Percentiles rank a stretch among this genome's conserved stretches.
Conservation (phyloP, 1,140 invertebrate species). For the Centruroides sculpturatus region DNA sequence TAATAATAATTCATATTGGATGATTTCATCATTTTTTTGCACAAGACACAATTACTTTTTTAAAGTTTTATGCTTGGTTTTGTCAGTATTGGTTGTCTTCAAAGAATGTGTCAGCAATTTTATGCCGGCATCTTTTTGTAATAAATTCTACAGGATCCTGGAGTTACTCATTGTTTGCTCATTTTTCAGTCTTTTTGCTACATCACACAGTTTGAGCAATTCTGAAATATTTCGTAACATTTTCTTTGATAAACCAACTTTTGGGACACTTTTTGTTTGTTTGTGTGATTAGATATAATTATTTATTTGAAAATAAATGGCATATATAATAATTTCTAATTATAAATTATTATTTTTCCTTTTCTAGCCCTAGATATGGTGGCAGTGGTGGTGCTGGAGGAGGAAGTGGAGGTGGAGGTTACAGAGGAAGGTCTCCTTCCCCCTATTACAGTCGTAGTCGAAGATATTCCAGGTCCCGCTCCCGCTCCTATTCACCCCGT, state of each 20-base stretch:
- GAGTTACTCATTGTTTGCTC: too few species aligned
- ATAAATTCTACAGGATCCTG: too few species aligned
- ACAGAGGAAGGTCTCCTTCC: constrained; percentile 41
- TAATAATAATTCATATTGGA: too few species aligned
- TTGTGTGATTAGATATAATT: constrained; percentile 27
- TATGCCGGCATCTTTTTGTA: too few species aligned
- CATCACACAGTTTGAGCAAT: too few species aligned
- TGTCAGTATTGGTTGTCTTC: too few species aligned
- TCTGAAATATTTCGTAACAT: too few species aligned
- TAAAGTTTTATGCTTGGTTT: too few species aligned
- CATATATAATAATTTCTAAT: background rate
- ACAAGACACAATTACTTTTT: too few species aligned
- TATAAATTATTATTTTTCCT: background rate
- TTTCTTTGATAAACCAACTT: background rate
- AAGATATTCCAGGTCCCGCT: constrained; percentile 56
- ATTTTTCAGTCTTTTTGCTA: too few species aligned
- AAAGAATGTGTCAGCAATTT: too few species aligned
- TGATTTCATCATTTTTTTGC: too few species aligned
- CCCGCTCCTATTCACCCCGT: constrained; percentile 75
- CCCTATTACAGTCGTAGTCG: constrained; percentile 35
- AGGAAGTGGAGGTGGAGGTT: constrained; percentile 18
- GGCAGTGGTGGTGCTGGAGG: constrained; percentile 18
- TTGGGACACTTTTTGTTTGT: constrained; percentile 2
- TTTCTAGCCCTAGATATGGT: constrained; percentile 9
- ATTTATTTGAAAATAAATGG: constrained; percentile 17